Evolutionary conservation across 1,140 invertebrate genomes (phyloP).

Genomic region (Drosophila triauraria): DNA sequence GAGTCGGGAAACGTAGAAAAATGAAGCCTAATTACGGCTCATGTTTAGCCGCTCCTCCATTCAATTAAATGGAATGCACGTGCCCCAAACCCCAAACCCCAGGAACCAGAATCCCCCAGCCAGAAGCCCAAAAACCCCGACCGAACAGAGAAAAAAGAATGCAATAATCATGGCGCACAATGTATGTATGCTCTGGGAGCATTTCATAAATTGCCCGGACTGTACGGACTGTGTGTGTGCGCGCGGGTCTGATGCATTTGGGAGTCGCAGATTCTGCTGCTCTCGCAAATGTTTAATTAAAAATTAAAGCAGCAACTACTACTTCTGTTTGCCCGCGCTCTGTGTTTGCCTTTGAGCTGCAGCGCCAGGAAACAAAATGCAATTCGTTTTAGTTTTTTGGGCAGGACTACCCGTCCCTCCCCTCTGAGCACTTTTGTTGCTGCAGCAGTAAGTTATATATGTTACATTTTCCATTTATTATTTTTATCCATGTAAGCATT

Average conservation of each 20-base stretch:
- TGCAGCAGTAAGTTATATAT: slow-evolving; percentile 22
- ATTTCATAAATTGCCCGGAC: slow-evolving; percentile 57
- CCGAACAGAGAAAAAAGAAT: slow-evolving; percentile 35
- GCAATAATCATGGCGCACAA: slow-evolving; percentile 48
- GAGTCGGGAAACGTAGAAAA: slow-evolving; percentile 48
- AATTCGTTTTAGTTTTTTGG: slow-evolving; percentile 37
- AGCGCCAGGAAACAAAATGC: slow-evolving; percentile 41
- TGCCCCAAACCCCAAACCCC: slow-evolving; percentile 42
- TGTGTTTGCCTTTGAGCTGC: slow-evolving; percentile 49
- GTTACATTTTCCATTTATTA: slow-evolving; percentile 22
- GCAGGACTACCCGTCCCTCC: neutral
- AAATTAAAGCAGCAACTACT: slow-evolving; percentile 69
- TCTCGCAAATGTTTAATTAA: slow-evolving; percentile 70
- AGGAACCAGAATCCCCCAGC: slow-evolving; percentile 22
- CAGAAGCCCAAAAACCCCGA: neutral
- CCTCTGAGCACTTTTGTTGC: slow-evolving; percentile 13
- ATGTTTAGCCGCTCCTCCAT: slow-evolving; percentile 61
- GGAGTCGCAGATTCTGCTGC: slow-evolving; percentile 49
- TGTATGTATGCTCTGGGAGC: slow-evolving; percentile 44
- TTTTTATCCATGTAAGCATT: slow-evolving; percentile 16
- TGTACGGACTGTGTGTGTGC: slow-evolving; percentile 1
- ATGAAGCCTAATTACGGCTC: slow-evolving; percentile 63
- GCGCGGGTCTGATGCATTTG: slow-evolving; percentile 32
- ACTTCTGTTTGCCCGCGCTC: slow-evolving; percentile 44
- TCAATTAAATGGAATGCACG: slow-evolving; percentile 75